phyloP scores from a whole-genome alignment of 2,888 invertebrate species.

The Epinotia nisella region DNA sequence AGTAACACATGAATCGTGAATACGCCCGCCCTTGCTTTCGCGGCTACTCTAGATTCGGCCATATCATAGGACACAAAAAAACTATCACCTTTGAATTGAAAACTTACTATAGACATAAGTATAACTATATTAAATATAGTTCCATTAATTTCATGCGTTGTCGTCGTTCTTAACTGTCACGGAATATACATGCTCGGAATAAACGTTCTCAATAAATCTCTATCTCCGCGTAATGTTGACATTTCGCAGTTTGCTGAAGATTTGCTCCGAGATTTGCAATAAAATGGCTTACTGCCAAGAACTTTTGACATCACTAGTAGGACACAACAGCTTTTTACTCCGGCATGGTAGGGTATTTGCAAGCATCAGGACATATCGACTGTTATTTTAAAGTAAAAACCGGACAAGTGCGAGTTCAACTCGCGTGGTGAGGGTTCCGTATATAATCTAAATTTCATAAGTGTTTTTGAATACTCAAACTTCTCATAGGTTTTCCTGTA shows the following conservation, averaged over 20 bases:
- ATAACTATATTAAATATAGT: constrained; percentile 20
- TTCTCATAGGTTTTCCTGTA: no score
- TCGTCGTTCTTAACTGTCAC: constrained; percentile 17
- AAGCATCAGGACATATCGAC: no score
- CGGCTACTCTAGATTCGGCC: no score
- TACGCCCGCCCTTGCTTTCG: no score
- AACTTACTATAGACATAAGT: not conserved
- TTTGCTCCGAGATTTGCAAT: constrained; percentile 38
- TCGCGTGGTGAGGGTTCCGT: no score
- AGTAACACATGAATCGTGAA: no score
- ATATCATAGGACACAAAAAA: not conserved
- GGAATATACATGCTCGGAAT: constrained; percentile 25
- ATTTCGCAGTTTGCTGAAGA: constrained; percentile 41
- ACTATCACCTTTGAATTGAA: not conserved
- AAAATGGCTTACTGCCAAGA: constrained; percentile 41
- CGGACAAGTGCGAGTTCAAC: no score
- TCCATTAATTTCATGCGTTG: constrained; percentile 3
- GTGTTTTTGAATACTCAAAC: no score
- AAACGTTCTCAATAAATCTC: constrained; percentile 39
- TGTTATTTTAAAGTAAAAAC: no score
- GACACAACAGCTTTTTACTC: constrained; percentile 30
- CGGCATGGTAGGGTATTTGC: constrained; percentile 1
- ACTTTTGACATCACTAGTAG: constrained; percentile 20
- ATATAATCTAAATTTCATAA: no score
- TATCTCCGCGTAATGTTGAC: constrained; percentile 36